Conservation (phyloP, 2,797 vertebrate genomes). For the Anguilla marmorata region DNA sequence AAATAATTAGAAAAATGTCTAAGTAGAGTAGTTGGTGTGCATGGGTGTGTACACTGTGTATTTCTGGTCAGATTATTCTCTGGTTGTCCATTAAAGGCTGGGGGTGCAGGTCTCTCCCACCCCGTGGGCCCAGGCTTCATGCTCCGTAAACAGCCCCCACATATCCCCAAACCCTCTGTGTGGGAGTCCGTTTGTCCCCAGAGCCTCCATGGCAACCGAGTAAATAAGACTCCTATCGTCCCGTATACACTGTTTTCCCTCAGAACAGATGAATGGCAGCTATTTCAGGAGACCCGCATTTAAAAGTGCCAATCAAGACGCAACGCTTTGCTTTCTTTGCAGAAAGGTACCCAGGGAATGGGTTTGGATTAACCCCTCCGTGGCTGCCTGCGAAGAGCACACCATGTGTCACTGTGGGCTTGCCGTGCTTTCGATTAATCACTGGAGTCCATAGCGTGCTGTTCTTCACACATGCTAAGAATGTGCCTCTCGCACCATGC, state of each 20-base stretch:
- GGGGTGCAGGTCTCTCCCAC: background rate
- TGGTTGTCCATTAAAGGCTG: background rate
- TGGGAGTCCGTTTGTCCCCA: background rate
- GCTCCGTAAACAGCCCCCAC: background rate
- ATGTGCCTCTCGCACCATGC: background rate
- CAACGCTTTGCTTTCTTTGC: background rate
- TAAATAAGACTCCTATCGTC: background rate
- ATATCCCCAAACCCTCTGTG: background rate
- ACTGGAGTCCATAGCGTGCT: background rate
- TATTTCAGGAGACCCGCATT: background rate
- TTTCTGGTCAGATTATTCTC: background rate
- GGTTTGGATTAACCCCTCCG: background rate
- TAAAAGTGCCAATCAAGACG: background rate
- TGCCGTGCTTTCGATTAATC: background rate
- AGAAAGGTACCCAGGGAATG: background rate
- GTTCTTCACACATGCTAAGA: background rate
- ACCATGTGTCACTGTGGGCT: background rate
- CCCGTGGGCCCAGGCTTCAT: background rate
- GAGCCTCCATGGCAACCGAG: background rate
- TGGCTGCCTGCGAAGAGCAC: background rate
- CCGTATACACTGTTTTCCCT: background rate
- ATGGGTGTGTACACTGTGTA: background rate
- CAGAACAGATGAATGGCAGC: background rate
- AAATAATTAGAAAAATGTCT: background rate
- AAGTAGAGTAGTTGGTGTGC: background rate